Percentiles rank a stretch among this genome's conserved stretches.
These are phyloP conservation scores for Micronycteris hirsuta DNA, from an alignment of 2,113 vertebrate species.

Conservation along the genomic window DNA sequence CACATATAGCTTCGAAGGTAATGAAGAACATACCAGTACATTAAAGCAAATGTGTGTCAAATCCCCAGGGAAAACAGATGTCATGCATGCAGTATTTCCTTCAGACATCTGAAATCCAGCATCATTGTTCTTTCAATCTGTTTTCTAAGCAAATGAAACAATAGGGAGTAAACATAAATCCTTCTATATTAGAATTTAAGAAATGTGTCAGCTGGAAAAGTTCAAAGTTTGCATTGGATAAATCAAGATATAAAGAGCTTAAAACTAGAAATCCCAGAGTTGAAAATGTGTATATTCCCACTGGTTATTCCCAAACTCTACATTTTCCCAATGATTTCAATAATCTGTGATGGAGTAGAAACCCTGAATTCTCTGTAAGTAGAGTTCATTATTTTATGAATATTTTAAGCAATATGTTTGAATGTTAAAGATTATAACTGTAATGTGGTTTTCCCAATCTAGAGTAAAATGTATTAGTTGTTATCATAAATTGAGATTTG, in stretches of 20 bases:
- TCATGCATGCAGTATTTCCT: slow-evolving; percentile 37
- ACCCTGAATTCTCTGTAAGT: background rate
- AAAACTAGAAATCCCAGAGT: background rate
- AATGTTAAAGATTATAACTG: background rate
- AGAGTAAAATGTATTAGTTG: background rate
- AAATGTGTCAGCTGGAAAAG: background rate
- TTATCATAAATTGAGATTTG: background rate
- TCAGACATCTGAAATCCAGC: slow-evolving; percentile 62
- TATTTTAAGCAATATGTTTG: background rate
- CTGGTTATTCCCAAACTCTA: background rate
- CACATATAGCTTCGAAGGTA: slow-evolving; percentile 39
- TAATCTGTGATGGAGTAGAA: background rate
- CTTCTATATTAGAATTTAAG: slow-evolving; percentile 16
- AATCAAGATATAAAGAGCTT: slow-evolving; percentile 6
- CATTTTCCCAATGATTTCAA: background rate
- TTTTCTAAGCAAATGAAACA: slow-evolving; percentile 63
- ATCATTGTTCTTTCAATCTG: slow-evolving; percentile 37
- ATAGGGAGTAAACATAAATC: background rate
- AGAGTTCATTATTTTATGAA: background rate
- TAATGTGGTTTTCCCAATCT: background rate
- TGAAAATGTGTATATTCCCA: background rate
- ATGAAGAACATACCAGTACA: slow-evolving; percentile 22
- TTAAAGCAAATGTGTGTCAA: slow-evolving; percentile 59
- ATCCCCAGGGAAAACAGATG: slow-evolving; percentile 45
- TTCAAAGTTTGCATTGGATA: slow-evolving; percentile 36